Percentiles rank a stretch among this genome's conserved stretches.
phyloP scores from a whole-genome alignment of 2,888 invertebrate genomes.

The Pyrochroa serraticornis region DNA sequence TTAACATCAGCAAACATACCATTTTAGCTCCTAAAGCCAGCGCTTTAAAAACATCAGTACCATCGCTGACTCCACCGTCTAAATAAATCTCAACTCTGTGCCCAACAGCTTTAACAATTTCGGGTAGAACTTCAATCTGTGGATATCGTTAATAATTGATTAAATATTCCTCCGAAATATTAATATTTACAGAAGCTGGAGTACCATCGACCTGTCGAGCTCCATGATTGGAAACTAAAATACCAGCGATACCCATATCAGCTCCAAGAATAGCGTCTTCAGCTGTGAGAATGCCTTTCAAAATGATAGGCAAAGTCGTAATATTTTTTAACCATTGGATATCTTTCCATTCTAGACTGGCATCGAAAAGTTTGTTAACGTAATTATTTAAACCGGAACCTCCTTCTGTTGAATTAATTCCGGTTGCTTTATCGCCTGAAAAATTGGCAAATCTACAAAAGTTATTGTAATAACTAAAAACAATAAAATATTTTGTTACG shows the following conservation, averaged over 20 bases:
- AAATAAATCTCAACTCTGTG: conserved; percentile 78
- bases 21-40: conserved; percentile 88
- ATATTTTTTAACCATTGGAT: conserved; percentile 82
- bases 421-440: conserved; percentile 61
- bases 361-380: conserved; percentile 78
- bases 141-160: not conserved
- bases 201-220: conserved; percentile 88
- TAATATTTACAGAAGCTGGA: conserved; percentile 72
- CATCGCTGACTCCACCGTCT: conserved; percentile 85
- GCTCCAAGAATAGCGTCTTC: conserved; percentile 84
- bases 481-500: conserved; percentile 56
- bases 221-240: conserved; percentile 94
- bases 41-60: conserved; percentile 90
- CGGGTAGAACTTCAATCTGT: conserved; percentile 82
- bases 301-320: conserved; percentile 79
- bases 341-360: conserved; percentile 84
- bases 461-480: not conserved
- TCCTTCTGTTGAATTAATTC: conserved; percentile 56
- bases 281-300: conserved; percentile 85
- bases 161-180: not conserved
- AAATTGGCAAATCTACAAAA: conserved; percentile 80
- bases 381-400: conserved; percentile 82
- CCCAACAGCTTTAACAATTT: conserved; percentile 75
- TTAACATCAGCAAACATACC: conserved; percentile 60
- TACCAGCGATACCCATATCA: conserved; percentile 75